A percentile compares a stretch with the other conserved stretches of the same genome.
Evolutionary conservation across 2,113 vertebrate genomes (phyloP).

Genomic region (Agapornis roseicollis): DNA sequence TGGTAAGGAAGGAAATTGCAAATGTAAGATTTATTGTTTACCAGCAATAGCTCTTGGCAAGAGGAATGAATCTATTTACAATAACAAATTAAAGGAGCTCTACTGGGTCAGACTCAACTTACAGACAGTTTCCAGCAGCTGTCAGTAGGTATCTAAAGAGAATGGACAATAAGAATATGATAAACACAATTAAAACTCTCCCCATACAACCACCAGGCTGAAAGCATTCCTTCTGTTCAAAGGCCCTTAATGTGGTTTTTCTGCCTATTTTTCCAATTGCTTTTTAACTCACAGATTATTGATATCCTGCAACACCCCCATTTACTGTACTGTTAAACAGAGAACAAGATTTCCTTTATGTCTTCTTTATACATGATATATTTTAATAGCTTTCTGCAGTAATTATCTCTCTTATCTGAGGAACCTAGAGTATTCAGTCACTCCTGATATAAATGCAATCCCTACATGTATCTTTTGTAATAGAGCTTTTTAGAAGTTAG

Average conservation of each 20-base stretch:
- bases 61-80: conserved; percentile 26
- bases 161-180: background rate
- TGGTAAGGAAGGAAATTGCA: background rate
- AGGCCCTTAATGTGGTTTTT: background rate
- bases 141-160: background rate
- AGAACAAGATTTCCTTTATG: background rate
- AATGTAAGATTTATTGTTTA: background rate
- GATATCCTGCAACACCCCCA: background rate
- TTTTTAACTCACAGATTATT: background rate
- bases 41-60: conserved; percentile 33
- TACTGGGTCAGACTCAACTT: background rate
- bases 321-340: background rate
- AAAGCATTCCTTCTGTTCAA: background rate
- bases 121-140: background rate
- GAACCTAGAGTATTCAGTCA: background rate
- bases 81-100: conserved; percentile 21
- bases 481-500: background rate
- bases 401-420: background rate
- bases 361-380: background rate
- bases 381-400: background rate
- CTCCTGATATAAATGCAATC: background rate
- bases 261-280: background rate
- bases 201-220: background rate
- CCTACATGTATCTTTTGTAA: background rate
- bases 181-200: background rate